Base-by-base conservation (phyloP, 2,888 invertebrate species). In the Tetragonula carbonaria region DNA sequence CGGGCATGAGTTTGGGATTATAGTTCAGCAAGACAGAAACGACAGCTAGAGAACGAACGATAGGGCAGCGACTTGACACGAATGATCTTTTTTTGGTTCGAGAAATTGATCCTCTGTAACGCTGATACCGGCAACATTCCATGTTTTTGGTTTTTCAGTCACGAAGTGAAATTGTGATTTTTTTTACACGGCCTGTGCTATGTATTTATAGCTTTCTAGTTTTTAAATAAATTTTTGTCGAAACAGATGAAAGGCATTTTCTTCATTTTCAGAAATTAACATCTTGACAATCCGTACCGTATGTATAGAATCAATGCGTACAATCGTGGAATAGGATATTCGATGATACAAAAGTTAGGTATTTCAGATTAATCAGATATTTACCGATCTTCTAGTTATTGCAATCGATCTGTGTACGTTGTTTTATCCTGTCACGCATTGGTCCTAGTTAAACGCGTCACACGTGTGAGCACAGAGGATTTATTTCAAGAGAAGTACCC, bases 51-150 rank as follows among this genome's bases (percentile, higher is more conserved):
- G 21, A 28, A 28, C 65, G 28, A 67, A 67, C 66, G 51, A 38
- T 55, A 80, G 67, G n/a, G n/a, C 72, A 45, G 2, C 45, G 67
- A 78, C 68, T 23, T 23, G 23, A 23, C 78, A 74, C 63, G 57
- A 79, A 68, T 53, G 67, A 28, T 55, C 21, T 18, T 45, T 45
- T 51, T 57, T 11, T 33, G 28, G 21, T 33, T 28, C 18, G 45
- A 63, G 59, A 76, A 76, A 72, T 78, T 72, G 55, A 62, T 68
- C 71, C 72, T 62, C 66, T 67, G 55, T 74, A 23, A 74, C 38
- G 38, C 23, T 45, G 38, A 28, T 72, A 72, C 50, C 57, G 45
- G 53, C 0, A 71, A 73, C 78, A 78, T 78, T 78, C 78, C 78
- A 78, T 50, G 33, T 11, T 23, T 28, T 57, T 14, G 55, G 16